Evolutionary conservation across 1,140 invertebrate genomes (phyloP).

Genomic region (Ylistrum balloti): DNA sequence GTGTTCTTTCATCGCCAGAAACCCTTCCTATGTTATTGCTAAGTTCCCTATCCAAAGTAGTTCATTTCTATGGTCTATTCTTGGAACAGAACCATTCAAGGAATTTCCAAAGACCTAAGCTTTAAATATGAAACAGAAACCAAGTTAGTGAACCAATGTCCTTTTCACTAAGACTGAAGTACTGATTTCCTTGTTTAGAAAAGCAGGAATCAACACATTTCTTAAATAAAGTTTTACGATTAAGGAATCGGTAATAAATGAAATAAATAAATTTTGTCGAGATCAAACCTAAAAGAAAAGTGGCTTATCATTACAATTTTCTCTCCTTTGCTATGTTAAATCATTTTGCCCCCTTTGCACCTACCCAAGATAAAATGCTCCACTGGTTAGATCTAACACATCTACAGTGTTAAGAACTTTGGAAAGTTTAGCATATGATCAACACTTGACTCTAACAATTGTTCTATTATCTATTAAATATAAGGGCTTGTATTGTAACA

Average conservation of each 20-base stretch:
- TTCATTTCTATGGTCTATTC: background rate
- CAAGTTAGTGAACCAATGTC: too few relatives aligned
- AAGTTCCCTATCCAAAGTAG: background rate
- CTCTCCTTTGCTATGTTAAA: background rate
- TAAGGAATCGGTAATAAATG: too few relatives aligned
- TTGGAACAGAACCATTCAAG: background rate
- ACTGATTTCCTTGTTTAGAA: too few relatives aligned
- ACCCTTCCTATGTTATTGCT: background rate
- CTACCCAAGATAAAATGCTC: background rate
- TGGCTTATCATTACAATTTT: background rate
- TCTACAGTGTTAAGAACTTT: background rate
- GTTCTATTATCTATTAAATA: background rate
- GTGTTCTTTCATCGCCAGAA: background rate
- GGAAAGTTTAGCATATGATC: too few relatives aligned
- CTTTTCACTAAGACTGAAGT: too few relatives aligned
- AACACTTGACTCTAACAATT: background rate
- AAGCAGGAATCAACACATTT: too few relatives aligned
- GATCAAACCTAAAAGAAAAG: too few relatives aligned
- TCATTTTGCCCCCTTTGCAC: background rate
- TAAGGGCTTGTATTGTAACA: conserved; percentile 30
- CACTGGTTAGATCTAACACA: too few relatives aligned
- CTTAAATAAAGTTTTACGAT: too few relatives aligned
- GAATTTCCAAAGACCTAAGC: background rate
- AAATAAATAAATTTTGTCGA: too few relatives aligned
- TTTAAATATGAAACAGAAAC: background rate